phyloP scores from a whole-genome alignment of 92 coral and sea anemone species.

The Isaurus tuberculatus region DNA sequence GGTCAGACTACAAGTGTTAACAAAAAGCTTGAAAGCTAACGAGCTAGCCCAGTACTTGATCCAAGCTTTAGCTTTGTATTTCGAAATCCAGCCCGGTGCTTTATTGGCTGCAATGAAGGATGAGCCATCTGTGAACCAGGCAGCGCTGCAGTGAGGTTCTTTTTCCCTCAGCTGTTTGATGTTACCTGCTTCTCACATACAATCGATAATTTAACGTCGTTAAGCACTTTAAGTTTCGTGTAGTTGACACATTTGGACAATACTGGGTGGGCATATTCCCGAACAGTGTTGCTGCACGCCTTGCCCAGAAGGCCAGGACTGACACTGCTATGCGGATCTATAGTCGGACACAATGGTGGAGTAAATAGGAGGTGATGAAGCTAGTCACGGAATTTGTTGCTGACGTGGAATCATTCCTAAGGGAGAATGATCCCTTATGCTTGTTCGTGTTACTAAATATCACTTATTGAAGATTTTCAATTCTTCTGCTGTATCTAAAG shows the following conservation, averaged over 20 bases:
- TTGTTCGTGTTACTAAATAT: background rate
- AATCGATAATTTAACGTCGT: background rate
- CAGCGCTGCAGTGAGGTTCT: background rate
- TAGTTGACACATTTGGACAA: background rate
- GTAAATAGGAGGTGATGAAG: background rate
- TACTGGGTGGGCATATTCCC: background rate
- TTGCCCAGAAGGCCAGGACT: background rate
- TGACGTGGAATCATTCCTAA: background rate
- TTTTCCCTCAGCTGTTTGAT: background rate
- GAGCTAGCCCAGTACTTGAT: slow-evolving; percentile 63
- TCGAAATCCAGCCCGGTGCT: slow-evolving; percentile 54
- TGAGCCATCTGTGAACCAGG: background rate
- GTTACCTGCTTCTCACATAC: background rate
- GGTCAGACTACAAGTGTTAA: background rate
- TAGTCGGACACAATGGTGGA: background rate
- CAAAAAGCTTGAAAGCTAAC: background rate
- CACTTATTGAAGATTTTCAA: slow-evolving; percentile 27
- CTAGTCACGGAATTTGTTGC: background rate
- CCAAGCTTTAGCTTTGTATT: slow-evolving; percentile 51
- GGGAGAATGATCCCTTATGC: background rate
- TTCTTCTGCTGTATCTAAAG: slow-evolving; percentile 41
- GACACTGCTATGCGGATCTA: background rate
- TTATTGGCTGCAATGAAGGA: background rate
- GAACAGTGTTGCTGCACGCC: background rate
- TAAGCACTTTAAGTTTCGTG: background rate